These are phyloP conservation scores for Machimus atricapillus DNA, from an alignment of 2,888 invertebrate genomes.

Conservation along the genomic window DNA sequence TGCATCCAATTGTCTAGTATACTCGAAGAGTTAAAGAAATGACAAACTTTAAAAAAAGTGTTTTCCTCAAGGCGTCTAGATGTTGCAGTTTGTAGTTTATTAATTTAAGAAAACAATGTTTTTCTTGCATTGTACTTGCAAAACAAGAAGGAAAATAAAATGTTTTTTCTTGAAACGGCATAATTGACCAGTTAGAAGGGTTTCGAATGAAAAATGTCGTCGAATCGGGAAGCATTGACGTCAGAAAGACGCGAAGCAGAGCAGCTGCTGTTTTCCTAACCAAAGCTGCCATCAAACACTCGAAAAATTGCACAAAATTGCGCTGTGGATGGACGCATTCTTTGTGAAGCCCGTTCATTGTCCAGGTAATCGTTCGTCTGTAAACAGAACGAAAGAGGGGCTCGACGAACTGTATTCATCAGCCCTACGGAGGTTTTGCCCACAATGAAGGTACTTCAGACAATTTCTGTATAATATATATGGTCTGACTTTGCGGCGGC, in stretches of 20 bases:
- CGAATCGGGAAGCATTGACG: background rate
- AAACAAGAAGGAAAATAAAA: background rate
- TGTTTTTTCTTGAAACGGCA: background rate
- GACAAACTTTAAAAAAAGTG: background rate
- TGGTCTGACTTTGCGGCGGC: background rate
- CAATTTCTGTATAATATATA: slow-evolving; percentile 26
- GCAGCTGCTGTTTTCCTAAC: background rate
- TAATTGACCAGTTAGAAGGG: background rate
- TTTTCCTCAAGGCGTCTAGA: background rate
- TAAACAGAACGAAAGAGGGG: background rate
- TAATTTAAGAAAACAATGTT: background rate
- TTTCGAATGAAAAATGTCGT: background rate
- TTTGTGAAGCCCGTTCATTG: background rate
- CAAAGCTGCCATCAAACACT: background rate
- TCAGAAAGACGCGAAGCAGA: background rate
- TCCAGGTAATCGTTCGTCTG: background rate
- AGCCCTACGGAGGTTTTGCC: background rate
- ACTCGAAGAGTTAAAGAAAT: background rate
- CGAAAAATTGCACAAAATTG: background rate
- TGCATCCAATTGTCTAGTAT: background rate
- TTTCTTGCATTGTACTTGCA: background rate
- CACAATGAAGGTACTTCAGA: background rate
- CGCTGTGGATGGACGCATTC: background rate
- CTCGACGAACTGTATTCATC: background rate
- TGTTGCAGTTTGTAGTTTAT: background rate